phyloP scores from a whole-genome alignment of 2,113 vertebrate genomes.

The Podocnemis expansa region DNA sequence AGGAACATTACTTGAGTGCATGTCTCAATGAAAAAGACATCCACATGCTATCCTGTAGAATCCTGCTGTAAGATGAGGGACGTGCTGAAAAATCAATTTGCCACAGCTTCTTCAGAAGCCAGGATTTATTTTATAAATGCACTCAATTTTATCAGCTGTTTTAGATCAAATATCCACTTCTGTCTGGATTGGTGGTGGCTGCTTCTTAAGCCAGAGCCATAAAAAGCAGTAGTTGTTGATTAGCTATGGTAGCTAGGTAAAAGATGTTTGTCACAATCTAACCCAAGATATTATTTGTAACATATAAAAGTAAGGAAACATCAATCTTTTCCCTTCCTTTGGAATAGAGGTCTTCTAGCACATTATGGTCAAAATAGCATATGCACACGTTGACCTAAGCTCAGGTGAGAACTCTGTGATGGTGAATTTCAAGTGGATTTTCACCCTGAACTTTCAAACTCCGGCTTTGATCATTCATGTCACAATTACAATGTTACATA shows the following conservation, averaged over 20 bases:
- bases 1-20: constrained; percentile 28
- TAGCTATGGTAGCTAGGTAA: neutral
- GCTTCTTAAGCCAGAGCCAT: neutral
- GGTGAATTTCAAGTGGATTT: constrained; percentile 1
- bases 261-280: neutral
- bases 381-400: neutral
- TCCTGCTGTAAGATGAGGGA: constrained; percentile 46
- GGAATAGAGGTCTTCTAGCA: neutral
- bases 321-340: constrained; percentile 40
- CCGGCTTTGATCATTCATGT: neutral
- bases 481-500: constrained; percentile 31
- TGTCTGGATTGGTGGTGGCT: neutral
- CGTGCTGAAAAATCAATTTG: constrained; percentile 63
- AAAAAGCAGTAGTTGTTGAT: neutral
- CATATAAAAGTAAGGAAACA: constrained; percentile 37
- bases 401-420: constrained; percentile 40
- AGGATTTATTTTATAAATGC: constrained; percentile 49
- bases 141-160: constrained; percentile 57
- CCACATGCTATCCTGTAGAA: constrained; percentile 19
- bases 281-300: constrained; percentile 13
- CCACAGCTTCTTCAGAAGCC: constrained; percentile 64
- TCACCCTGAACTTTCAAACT: neutral
- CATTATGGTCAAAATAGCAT: neutral
- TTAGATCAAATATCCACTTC: constrained; percentile 19
- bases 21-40: constrained; percentile 46